These are phyloP conservation scores for Eristalinus aeneus DNA, from an alignment of 2,888 invertebrate species.

Conservation along the genomic window DNA sequence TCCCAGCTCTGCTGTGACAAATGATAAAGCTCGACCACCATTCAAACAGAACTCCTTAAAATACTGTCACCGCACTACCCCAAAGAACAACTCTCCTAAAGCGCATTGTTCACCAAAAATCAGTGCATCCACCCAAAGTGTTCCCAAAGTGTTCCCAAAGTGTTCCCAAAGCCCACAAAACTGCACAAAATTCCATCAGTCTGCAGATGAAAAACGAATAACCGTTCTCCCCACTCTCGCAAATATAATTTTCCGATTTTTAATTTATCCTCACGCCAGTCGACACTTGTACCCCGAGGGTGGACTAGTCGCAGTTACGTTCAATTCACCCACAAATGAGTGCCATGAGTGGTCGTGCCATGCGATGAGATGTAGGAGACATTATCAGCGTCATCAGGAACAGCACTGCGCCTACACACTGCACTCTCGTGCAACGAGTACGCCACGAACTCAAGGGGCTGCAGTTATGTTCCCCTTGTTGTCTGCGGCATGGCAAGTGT, in stretches of 20 bases:
- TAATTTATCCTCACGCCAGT: constrained; percentile 54
- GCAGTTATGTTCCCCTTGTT: constrained; percentile 42
- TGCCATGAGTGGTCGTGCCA: constrained; percentile 22
- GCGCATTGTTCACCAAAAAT: neutral
- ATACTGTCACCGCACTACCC: no score
- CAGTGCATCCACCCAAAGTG: neutral
- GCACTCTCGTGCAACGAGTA: neutral
- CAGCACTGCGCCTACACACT: constrained; percentile 49
- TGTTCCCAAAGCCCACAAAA: neutral
- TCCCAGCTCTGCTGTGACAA: no score
- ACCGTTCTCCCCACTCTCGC: neutral
- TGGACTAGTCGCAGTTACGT: constrained; percentile 8
- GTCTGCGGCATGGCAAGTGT: constrained; percentile 47
- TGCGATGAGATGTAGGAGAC: constrained; percentile 6
- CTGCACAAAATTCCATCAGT: neutral
- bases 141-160: neutral
- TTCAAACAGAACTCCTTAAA: no score
- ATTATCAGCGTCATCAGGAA: constrained; percentile 58
- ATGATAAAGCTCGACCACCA: no score
- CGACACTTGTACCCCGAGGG: constrained; percentile 35
- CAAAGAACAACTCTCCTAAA: neutral
- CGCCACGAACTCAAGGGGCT: constrained; percentile 31
- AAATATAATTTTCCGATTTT: constrained; percentile 53
- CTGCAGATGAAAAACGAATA: neutral
- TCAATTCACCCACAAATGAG: neutral